phyloP scores from a whole-genome alignment of 2,888 invertebrate genomes.

The Epistrophe eligans region DNA sequence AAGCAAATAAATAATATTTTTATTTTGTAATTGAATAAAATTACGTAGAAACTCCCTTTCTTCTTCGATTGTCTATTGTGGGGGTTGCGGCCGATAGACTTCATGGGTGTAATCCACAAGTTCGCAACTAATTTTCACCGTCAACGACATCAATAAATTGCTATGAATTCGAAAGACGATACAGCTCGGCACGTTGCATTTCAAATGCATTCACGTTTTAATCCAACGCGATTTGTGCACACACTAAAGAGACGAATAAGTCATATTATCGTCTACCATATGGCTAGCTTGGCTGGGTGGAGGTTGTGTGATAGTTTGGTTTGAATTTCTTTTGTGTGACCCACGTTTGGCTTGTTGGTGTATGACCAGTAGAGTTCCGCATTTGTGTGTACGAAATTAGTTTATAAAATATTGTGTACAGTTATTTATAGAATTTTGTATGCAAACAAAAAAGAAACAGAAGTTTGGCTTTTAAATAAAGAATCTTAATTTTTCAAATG shows the following conservation, averaged over 20 bases:
- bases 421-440: constrained; percentile 14
- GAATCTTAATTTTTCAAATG: not conserved
- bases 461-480: not conserved
- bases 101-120: not conserved
- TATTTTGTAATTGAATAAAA: not conserved
- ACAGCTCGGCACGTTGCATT: not conserved
- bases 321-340: constrained; percentile 25
- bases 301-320: not conserved
- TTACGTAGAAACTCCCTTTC: not conserved
- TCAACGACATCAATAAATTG: constrained; percentile 13
- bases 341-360: constrained; percentile 9
- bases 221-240: not conserved
- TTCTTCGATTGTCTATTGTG: not conserved
- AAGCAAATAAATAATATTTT: constrained; percentile 2
- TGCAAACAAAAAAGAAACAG: not conserved
- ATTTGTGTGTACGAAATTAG: constrained; percentile 21
- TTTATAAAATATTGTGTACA: constrained; percentile 1
- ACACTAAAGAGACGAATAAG: not conserved
- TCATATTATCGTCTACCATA: constrained; percentile 4
- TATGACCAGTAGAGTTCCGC: constrained; percentile 9
- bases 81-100: not conserved
- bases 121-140: constrained; percentile 14
- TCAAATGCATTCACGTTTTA: constrained; percentile 28
- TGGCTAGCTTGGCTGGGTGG: constrained; percentile 1
- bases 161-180: constrained; percentile 20